A percentile compares a stretch with the other conserved stretches of the same genome.
Evolutionary conservation across 2,888 invertebrate genomes (phyloP).

Genomic region (Hydrotaea cyrtoneurina): DNA sequence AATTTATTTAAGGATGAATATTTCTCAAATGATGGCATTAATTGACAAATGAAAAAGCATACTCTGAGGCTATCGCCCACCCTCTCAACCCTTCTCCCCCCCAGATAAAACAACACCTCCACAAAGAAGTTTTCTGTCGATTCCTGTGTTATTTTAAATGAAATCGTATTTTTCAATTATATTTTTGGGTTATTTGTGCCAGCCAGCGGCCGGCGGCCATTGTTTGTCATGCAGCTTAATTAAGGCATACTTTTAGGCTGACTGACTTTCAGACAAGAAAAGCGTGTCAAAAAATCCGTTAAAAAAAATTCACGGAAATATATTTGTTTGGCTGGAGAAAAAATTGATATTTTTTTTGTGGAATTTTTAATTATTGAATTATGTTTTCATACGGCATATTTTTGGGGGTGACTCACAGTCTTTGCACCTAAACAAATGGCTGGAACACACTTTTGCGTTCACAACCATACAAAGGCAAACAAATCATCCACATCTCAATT

Average conservation of each 20-base stretch:
- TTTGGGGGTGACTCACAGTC: conserved; percentile 4
- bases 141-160: background rate
- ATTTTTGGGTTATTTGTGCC: conserved; percentile 1
- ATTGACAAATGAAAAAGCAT: conserved; percentile 29
- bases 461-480: no score
- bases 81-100: background rate
- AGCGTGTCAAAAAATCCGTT: conserved; percentile 2
- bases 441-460: no score
- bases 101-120: no score
- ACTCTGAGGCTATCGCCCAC: background rate
- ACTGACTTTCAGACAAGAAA: conserved; percentile 16
- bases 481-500: background rate
- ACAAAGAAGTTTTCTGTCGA: background rate
- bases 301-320: background rate
- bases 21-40: conserved; percentile 14
- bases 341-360: background rate
- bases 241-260: conserved; percentile 32
- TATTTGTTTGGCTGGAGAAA: background rate
- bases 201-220: background rate
- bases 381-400: conserved; percentile 5
- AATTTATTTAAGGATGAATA: background rate
- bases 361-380: conserved; percentile 29
- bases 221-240: conserved; percentile 22
- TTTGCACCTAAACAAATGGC: no score
- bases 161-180: conserved; percentile 31